phyloP scores from a whole-genome alignment of 2,797 vertebrate genomes.

The Remorina albescens region DNA sequence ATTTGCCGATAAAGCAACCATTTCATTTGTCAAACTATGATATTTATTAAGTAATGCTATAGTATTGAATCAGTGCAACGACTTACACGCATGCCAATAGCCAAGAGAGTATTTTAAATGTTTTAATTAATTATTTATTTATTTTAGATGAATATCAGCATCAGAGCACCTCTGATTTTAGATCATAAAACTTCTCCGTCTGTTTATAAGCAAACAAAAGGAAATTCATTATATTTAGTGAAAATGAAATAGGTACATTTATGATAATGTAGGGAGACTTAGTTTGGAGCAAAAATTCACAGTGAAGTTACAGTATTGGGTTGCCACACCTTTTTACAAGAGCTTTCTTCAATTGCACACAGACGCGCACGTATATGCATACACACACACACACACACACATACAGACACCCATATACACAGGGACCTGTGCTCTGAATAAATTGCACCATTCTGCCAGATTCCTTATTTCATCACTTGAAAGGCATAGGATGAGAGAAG shows the following conservation, averaged over 20 bases:
- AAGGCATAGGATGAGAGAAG: slow-evolving; percentile 31
- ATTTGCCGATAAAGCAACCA: too few species aligned
- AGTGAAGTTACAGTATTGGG: slow-evolving; percentile 2
- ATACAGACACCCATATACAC: slow-evolving; percentile 1
- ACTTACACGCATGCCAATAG: too few species aligned
- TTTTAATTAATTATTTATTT: too few species aligned
- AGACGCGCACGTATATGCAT: too few species aligned
- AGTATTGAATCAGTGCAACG: too few species aligned
- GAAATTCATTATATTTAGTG: background rate
- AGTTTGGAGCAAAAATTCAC: background rate
- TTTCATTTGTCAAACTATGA: too few species aligned
- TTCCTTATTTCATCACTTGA: slow-evolving; percentile 50
- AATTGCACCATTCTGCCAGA: slow-evolving; percentile 44
- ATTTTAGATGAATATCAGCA: too few species aligned
- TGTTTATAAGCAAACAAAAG: background rate
- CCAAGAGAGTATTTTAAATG: too few species aligned
- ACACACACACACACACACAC: background rate
- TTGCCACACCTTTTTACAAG: background rate
- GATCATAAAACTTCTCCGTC: background rate
- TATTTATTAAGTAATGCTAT: too few species aligned
- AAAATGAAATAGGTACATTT: background rate
- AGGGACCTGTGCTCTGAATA: slow-evolving; percentile 42
- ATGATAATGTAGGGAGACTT: slow-evolving; percentile 8
- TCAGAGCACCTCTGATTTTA: too few species aligned
- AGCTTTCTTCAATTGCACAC: background rate